Conservation (phyloP, 2,797 vertebrate genomes). For the Coranthus polyacanthus region DNA sequence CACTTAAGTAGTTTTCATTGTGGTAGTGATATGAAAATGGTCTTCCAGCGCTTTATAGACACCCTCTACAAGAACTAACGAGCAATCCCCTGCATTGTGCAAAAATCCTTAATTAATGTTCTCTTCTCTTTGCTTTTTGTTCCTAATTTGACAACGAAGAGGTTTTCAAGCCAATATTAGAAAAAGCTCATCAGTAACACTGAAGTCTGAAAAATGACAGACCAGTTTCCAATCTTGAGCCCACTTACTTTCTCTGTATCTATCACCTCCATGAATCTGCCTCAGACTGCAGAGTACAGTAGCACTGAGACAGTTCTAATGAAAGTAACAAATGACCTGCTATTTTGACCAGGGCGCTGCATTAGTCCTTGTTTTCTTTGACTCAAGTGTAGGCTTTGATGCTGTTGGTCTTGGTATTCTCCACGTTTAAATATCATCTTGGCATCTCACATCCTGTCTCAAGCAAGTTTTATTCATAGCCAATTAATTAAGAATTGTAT, state of each 20-base stretch:
- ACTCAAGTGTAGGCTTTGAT: constrained; percentile 32
- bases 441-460: constrained; percentile 3
- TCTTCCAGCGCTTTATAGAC: not conserved
- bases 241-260: constrained; percentile 44
- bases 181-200: constrained; percentile 40
- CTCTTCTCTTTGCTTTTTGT: constrained; percentile 2
- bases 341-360: constrained; percentile 53
- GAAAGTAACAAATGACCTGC: constrained; percentile 67
- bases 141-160: constrained; percentile 6
- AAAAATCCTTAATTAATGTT: constrained; percentile 2
- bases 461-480: constrained; percentile 23
- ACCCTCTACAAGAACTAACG: not conserved
- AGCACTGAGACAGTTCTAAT: constrained; percentile 49
- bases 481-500: too few species aligned
- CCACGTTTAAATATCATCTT: constrained; percentile 2
- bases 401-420: constrained; percentile 22
- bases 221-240: constrained; percentile 42
- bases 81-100: not conserved
- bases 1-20: not conserved
- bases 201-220: constrained; percentile 49
- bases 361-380: constrained; percentile 62
- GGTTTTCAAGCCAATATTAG: constrained; percentile 27
- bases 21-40: constrained; percentile 1
- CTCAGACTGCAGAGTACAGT: constrained; percentile 49
- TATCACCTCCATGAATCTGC: constrained; percentile 52